These are phyloP conservation scores for Drosophila macrothrix DNA, from an alignment of 2,888 invertebrate species.

Conservation along the genomic window DNA sequence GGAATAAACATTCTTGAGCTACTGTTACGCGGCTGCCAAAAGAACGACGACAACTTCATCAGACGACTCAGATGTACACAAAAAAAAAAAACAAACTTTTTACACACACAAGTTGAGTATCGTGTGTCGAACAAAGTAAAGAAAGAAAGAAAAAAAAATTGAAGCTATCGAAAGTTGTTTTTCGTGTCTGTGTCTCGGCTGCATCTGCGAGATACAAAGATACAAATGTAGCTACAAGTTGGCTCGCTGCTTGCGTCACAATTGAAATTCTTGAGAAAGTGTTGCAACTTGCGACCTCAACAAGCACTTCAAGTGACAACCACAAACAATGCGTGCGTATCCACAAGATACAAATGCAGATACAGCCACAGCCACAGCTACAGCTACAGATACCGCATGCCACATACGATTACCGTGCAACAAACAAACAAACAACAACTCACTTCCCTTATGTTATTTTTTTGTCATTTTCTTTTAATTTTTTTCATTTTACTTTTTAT, in stretches of 20 bases:
- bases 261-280: slow-evolving; percentile 73
- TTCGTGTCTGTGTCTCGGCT: slow-evolving; percentile 65
- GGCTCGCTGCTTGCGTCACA: slow-evolving; percentile 51
- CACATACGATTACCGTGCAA: slow-evolving; percentile 27
- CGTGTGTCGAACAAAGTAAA: slow-evolving; percentile 45
- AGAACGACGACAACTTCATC: slow-evolving; percentile 43
- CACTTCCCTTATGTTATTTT: slow-evolving; percentile 46
- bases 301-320: slow-evolving; percentile 78
- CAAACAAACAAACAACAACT: slow-evolving; percentile 37
- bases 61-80: slow-evolving; percentile 2
- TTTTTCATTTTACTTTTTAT: slow-evolving; percentile 1
- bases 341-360: slow-evolving; percentile 32
- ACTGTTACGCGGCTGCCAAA: slow-evolving; percentile 64
- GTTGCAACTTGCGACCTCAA: slow-evolving; percentile 65
- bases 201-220: slow-evolving; percentile 43
- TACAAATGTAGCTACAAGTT: slow-evolving; percentile 56
- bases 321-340: slow-evolving; percentile 50
- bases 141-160: slow-evolving; percentile 12
- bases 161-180: slow-evolving; percentile 69
- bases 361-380: not conserved
- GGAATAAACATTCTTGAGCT: slow-evolving; percentile 65
- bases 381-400: slow-evolving; percentile 21
- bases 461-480: slow-evolving; percentile 10
- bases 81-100: not conserved
- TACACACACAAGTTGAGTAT: slow-evolving; percentile 26